phyloP scores from a whole-genome alignment of 2,113 vertebrate genomes.

The Tautogolabrus adspersus region DNA sequence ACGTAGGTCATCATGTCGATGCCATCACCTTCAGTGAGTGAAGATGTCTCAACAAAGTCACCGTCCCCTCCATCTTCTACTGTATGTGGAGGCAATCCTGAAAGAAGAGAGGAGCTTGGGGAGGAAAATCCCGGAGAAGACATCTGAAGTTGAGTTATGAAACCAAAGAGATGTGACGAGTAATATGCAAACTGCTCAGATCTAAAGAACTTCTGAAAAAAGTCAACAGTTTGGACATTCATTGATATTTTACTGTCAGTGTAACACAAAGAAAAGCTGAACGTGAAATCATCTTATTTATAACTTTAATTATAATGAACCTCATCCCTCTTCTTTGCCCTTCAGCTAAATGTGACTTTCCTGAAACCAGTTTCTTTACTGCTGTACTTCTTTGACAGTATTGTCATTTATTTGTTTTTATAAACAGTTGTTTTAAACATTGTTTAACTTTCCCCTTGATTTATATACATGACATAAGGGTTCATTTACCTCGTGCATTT shows the following conservation, averaged over 20 bases:
- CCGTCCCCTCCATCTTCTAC: not conserved
- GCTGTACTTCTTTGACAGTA: too few species aligned
- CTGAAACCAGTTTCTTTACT: too few species aligned
- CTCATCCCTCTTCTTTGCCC: too few species aligned
- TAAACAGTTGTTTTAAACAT: too few species aligned
- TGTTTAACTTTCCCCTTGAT: too few species aligned
- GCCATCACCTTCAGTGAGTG: slow-evolving; percentile 14
- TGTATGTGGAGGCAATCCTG: not conserved
- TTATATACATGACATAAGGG: too few species aligned
- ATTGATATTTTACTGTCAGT: slow-evolving; percentile 1
- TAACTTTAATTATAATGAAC: not conserved
- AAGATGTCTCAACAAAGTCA: not conserved
- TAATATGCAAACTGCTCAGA: not conserved
- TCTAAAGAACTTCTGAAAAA: not conserved
- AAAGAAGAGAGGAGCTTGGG: not conserved
- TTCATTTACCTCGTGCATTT: too few species aligned
- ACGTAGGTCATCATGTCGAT: slow-evolving; percentile 20
- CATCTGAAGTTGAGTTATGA: not conserved
- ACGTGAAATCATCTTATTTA: slow-evolving; percentile 8
- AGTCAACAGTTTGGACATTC: not conserved
- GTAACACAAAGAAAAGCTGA: not conserved
- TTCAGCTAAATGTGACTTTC: too few species aligned
- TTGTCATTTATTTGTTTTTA: too few species aligned
- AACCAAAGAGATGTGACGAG: slow-evolving; percentile 2
- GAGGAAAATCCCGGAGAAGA: slow-evolving; percentile 12